Conservation (phyloP, 2,113 vertebrate species). For the Dasyurus viverrinus region DNA sequence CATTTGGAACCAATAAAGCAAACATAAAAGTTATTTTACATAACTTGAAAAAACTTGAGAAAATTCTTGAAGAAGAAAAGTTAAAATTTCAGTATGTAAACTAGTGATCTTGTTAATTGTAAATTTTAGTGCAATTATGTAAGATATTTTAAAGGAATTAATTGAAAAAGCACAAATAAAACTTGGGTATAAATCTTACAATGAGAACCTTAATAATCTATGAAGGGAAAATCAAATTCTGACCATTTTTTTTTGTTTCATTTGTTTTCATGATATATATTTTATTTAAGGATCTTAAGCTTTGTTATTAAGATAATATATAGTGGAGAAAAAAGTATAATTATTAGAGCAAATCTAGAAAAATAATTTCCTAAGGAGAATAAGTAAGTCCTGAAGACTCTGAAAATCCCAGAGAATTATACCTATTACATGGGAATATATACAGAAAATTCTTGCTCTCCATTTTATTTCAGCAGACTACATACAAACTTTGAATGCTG, state of each 20-base stretch:
- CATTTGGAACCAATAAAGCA: not conserved
- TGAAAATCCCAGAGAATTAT: constrained; percentile 39
- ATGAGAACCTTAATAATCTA: constrained; percentile 19
- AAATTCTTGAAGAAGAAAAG: not conserved
- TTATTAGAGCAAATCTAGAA: constrained; percentile 27
- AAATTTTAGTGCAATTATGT: not conserved
- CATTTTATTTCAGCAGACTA: constrained; percentile 7
- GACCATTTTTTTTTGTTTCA: constrained; percentile 2
- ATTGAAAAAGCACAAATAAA: constrained; percentile 38
- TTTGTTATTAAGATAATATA: not conserved
- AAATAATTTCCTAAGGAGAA: constrained; percentile 32
- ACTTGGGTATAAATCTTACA: constrained; percentile 9
- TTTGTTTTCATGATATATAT: constrained; percentile 28
- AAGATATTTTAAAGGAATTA: constrained; percentile 21
- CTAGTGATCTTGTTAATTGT: not conserved
- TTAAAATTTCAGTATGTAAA: not conserved
- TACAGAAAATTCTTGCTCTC: constrained; percentile 25
- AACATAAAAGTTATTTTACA: not conserved
- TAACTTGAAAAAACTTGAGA: not conserved
- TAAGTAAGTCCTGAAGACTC: not conserved
- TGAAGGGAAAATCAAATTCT: constrained; percentile 25
- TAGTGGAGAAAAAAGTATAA: constrained; percentile 37
- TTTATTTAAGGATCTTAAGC: not conserved
- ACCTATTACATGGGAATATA: not conserved
- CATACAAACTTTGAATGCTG: not conserved